Conservation (phyloP, 2,113 vertebrate species). For the Thunnus maccoyii region DNA sequence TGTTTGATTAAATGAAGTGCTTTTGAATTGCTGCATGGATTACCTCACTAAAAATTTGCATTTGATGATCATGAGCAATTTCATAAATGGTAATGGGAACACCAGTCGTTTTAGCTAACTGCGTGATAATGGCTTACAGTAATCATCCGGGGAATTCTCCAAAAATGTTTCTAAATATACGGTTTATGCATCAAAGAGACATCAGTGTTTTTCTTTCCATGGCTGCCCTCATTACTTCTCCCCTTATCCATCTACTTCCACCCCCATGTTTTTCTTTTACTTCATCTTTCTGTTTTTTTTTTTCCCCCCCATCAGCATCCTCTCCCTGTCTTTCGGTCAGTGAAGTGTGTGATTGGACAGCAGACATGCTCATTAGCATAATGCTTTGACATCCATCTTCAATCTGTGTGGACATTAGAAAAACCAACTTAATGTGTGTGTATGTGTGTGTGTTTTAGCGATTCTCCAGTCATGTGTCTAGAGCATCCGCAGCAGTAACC, state of each 20-base stretch:
- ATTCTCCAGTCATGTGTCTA: slow-evolving; percentile 25
- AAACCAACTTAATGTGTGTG: slow-evolving; percentile 27
- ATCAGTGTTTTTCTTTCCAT: slow-evolving; percentile 1
- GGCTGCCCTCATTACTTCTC: background rate
- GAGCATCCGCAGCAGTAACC: slow-evolving; percentile 29
- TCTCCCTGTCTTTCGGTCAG: slow-evolving; percentile 59
- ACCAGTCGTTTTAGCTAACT: background rate
- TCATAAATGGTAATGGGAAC: background rate
- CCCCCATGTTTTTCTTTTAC: slow-evolving; percentile 3
- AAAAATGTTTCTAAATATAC: background rate
- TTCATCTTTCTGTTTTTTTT: slow-evolving; percentile 27
- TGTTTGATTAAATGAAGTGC: background rate
- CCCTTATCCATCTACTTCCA: slow-evolving; percentile 26
- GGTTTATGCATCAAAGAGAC: background rate
- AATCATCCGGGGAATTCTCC: background rate
- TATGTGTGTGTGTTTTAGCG: slow-evolving; percentile 19
- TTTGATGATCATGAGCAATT: background rate
- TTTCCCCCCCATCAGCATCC: slow-evolving; percentile 32
- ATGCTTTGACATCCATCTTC: slow-evolving; percentile 58
- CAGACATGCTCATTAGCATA: slow-evolving; percentile 73
- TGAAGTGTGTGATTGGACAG: slow-evolving; percentile 77
- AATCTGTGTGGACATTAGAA: slow-evolving; percentile 58
- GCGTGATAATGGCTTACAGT: background rate
- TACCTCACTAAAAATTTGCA: background rate
- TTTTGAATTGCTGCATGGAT: background rate